These are phyloP conservation scores for Deilephila elpenor DNA, from an alignment of 2,888 invertebrate species.

Conservation along the genomic window DNA sequence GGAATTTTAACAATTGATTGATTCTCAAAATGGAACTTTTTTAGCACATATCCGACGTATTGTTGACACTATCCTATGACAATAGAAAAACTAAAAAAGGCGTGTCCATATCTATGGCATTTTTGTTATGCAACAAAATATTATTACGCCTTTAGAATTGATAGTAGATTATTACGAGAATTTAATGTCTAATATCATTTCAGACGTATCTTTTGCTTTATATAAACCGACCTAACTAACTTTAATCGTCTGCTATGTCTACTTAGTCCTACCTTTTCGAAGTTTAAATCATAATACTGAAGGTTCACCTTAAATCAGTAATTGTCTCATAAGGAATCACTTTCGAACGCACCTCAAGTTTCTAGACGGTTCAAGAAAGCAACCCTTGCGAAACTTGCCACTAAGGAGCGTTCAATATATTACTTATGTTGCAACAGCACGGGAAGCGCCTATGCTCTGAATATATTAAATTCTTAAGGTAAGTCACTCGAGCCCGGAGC, in stretches of 20 bases:
- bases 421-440: conserved; percentile 33
- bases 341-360: background rate
- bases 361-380: background rate
- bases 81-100: background rate
- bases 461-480: conserved; percentile 44
- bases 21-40: conserved; percentile 13
- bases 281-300: background rate
- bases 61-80: background rate
- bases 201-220: too few relatives aligned
- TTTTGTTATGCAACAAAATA: background rate
- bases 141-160: too few relatives aligned
- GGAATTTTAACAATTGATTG: conserved; percentile 61
- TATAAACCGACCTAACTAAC: too few relatives aligned
- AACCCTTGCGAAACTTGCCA: conserved; percentile 3
- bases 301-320: background rate
- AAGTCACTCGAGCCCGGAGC: conserved; percentile 45
- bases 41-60: background rate
- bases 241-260: too few relatives aligned
- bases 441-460: conserved; percentile 10
- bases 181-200: too few relatives aligned
- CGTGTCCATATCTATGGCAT: background rate
- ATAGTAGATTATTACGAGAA: too few relatives aligned
- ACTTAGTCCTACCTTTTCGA: background rate
- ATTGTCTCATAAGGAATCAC: background rate
- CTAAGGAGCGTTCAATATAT: conserved; percentile 31